These are phyloP conservation scores for Brachyrhaphis roseni DNA, from an alignment of 2,797 vertebrate genomes.

Conservation along the genomic window DNA sequence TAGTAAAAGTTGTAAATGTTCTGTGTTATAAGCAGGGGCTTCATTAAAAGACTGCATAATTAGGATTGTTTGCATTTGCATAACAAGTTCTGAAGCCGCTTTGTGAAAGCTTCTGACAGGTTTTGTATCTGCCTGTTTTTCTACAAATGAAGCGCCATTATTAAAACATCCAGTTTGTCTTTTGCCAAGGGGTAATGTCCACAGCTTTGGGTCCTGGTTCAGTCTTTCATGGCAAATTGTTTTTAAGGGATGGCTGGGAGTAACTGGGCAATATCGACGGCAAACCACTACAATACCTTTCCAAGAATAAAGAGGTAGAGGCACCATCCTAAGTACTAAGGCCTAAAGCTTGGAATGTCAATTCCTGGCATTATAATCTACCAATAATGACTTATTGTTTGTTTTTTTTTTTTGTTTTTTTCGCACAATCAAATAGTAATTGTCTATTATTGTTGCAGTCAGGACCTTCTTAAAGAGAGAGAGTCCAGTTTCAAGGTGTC, in stretches of 20 bases:
- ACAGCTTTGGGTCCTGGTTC: not conserved
- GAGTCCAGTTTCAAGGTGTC: no score
- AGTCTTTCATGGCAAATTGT: not conserved
- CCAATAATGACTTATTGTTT: not conserved
- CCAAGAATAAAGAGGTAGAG: not conserved
- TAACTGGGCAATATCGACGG: not conserved
- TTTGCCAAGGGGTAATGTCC: not conserved
- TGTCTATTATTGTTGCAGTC: no score
- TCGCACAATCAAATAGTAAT: not conserved
- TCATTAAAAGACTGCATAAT: slow-evolving; percentile 28
- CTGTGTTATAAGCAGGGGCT: slow-evolving; percentile 13
- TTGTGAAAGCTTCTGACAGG: not conserved
- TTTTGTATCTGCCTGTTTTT: not conserved
- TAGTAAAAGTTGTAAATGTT: slow-evolving; percentile 14
- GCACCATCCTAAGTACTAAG: not conserved
- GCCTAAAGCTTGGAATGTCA: not conserved
- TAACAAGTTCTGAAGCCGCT: slow-evolving; percentile 3
- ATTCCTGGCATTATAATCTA: not conserved
- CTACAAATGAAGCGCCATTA: not conserved
- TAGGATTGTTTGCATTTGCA: slow-evolving; percentile 14
- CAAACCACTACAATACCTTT: not conserved
- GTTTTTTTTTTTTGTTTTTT: not conserved
- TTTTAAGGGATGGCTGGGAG: not conserved
- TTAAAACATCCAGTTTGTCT: not conserved
- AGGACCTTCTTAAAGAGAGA: no score